Percentiles rank a stretch among this genome's conserved stretches.
Evolutionary conservation across 1,140 invertebrate genomes (phyloP).

Genomic region (Aphelinus certus): DNA sequence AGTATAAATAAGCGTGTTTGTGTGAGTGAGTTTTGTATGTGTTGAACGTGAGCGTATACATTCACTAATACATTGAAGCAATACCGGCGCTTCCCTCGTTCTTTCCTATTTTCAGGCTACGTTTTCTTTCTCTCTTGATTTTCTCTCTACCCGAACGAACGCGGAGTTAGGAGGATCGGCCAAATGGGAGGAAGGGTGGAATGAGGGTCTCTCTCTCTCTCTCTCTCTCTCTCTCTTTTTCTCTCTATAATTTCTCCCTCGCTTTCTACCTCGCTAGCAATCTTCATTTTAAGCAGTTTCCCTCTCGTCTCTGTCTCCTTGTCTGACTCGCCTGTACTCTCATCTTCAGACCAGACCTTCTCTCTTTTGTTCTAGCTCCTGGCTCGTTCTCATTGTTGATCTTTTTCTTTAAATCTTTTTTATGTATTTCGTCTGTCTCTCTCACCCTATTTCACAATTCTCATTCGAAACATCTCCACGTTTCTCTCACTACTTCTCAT

Average conservation of each 20-base stretch:
- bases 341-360: conserved; percentile 64
- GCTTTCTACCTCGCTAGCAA: conserved; percentile 54
- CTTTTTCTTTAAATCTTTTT: conserved; percentile 19
- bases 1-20: conserved; percentile 10
- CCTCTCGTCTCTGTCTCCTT: conserved; percentile 15
- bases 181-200: conserved; percentile 42
- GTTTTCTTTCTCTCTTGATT: conserved; percentile 32
- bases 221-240: conserved; percentile 54
- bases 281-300: conserved; percentile 61
- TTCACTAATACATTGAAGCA: conserved; percentile 22
- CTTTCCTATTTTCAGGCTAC: conserved; percentile 25
- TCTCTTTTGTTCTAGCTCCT: conserved; percentile 26
- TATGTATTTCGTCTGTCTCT: conserved; percentile 3
- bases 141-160: conserved; percentile 41
- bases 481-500: background rate
- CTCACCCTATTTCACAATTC: conserved; percentile 8
- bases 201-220: conserved; percentile 46
- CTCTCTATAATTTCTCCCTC: conserved; percentile 41
- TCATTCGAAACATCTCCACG: background rate
- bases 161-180: conserved; percentile 31
- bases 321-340: conserved; percentile 40
- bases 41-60: too few relatives aligned
- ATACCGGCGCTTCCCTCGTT: conserved; percentile 20
- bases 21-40: background rate
- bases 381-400: conserved; percentile 22